Conservation (phyloP, 2,113 vertebrate species). For the Myrmecobius fasciatus region DNA sequence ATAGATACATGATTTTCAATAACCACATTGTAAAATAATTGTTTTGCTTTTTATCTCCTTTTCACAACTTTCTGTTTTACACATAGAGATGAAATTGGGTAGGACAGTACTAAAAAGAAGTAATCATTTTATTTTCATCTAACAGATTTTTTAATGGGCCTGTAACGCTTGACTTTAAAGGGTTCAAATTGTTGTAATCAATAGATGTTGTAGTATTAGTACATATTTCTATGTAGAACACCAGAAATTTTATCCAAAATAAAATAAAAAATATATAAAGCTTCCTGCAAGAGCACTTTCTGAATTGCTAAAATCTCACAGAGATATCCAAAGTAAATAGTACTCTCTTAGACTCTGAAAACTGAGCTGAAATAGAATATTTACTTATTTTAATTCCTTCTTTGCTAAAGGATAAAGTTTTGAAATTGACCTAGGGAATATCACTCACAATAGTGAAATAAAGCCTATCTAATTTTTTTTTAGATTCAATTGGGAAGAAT, state of each 20-base stretch:
- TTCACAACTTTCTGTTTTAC: not conserved
- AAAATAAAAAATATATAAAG: not conserved
- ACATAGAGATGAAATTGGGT: not conserved
- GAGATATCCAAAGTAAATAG: not conserved
- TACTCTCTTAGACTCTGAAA: not conserved
- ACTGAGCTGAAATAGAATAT: too few species aligned
- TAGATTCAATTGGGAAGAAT: not conserved
- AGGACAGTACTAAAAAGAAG: not conserved
- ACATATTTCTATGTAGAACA: fast-evolving
- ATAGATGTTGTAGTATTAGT: fast-evolving
- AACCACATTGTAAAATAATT: not conserved
- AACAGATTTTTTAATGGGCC: not conserved
- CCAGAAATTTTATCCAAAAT: fast-evolving
- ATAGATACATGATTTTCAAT: not conserved
- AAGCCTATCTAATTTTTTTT: not conserved
- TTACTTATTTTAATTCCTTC: not conserved
- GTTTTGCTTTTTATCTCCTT: not conserved
- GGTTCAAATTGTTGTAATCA: not conserved
- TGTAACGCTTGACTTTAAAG: not conserved
- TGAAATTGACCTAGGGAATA: not conserved
- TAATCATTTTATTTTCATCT: not conserved
- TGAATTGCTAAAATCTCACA: not conserved
- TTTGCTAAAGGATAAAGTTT: fast-evolving
- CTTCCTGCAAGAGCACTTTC: not conserved
- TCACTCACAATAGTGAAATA: not conserved